Evolutionary conservation across 2,888 invertebrate species (phyloP).

Genomic region (Stenodera caucasica): DNA sequence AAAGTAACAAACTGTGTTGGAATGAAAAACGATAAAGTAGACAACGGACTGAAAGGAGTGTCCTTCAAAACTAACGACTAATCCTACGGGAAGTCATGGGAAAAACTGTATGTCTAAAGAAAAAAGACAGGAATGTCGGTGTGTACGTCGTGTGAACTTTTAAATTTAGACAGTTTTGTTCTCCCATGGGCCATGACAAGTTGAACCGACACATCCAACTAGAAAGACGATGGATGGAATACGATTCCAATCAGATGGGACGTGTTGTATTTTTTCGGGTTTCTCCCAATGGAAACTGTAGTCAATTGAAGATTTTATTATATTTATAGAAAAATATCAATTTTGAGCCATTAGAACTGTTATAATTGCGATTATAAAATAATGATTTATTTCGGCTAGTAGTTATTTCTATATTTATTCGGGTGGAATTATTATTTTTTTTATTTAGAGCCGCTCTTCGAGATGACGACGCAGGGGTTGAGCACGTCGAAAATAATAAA

Average conservation of each 20-base stretch:
- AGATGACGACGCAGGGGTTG: background rate
- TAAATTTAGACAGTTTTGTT: constrained; percentile 41
- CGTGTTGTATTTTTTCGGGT: too few relatives aligned
- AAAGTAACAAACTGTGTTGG: background rate
- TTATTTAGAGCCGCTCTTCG: too few relatives aligned
- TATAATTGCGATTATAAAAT: too few relatives aligned
- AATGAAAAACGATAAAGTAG: background rate
- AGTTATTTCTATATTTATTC: background rate
- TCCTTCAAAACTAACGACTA: constrained; percentile 32
- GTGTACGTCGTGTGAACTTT: constrained; percentile 38
- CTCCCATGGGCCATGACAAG: constrained; percentile 32
- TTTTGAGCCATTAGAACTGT: too few relatives aligned
- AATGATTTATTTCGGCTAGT: too few relatives aligned
- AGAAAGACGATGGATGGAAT: constrained; percentile 2
- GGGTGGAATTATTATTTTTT: too few relatives aligned
- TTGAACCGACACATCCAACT: constrained; percentile 16
- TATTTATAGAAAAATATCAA: too few relatives aligned
- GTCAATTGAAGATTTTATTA: too few relatives aligned
- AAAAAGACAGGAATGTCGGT: constrained; percentile 26
- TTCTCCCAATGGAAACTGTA: too few relatives aligned
- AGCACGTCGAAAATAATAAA: background rate
- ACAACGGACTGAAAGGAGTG: background rate
- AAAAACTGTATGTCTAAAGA: constrained; percentile 14
- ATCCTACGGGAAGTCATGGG: constrained; percentile 31
- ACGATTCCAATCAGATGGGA: constrained; percentile 11